A percentile compares a stretch with the other conserved stretches of the same genome.
Evolutionary conservation across 2,888 invertebrate genomes (phyloP).

Genomic region (Anarsia innoxiella): DNA sequence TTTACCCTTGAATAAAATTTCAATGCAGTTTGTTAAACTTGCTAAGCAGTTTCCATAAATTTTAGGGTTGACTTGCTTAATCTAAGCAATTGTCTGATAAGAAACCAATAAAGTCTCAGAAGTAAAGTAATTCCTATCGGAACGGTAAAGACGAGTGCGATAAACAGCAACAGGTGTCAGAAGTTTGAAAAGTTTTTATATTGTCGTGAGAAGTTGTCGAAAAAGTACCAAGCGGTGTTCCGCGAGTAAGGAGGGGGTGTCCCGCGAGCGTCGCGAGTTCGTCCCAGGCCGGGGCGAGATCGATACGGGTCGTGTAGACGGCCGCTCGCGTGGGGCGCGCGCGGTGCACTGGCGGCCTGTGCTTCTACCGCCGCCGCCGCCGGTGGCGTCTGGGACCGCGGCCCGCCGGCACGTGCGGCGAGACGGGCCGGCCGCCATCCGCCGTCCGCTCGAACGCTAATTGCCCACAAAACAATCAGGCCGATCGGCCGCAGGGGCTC

Average conservation of each 20-base stretch:
- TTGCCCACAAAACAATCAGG: conserved; percentile 72
- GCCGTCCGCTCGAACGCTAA: conserved; percentile 49
- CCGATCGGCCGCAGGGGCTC: conserved; percentile 38
- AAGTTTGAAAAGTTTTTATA: conserved; percentile 15
- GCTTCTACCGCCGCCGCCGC: conserved; percentile 19
- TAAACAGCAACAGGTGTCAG: conserved; percentile 21
- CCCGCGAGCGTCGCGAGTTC: conserved; percentile 25
- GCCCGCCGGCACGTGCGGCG: conserved; percentile 48
- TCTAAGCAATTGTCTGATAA: conserved; percentile 14
- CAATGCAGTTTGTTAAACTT: background rate
- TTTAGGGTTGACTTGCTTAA: conserved; percentile 6
- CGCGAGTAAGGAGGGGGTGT: conserved; percentile 21
- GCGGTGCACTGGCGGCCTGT: conserved; percentile 66
- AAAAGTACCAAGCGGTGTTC: conserved; percentile 30
- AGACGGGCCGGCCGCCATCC: conserved; percentile 35
- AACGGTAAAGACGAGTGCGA: background rate
- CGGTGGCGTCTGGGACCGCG: conserved; percentile 20
- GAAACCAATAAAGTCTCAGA: conserved; percentile 10
- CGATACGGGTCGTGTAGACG: conserved; percentile 27
- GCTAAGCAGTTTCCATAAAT: background rate
- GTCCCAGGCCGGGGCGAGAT: conserved; percentile 21
- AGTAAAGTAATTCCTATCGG: conserved; percentile 6
- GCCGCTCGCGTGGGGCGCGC: conserved; percentile 65
- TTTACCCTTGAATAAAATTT: no score
- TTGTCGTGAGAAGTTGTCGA: conserved; percentile 23